Base-by-base conservation (phyloP, 2,113 vertebrate species). In the Emydura subglobosa region DNA sequence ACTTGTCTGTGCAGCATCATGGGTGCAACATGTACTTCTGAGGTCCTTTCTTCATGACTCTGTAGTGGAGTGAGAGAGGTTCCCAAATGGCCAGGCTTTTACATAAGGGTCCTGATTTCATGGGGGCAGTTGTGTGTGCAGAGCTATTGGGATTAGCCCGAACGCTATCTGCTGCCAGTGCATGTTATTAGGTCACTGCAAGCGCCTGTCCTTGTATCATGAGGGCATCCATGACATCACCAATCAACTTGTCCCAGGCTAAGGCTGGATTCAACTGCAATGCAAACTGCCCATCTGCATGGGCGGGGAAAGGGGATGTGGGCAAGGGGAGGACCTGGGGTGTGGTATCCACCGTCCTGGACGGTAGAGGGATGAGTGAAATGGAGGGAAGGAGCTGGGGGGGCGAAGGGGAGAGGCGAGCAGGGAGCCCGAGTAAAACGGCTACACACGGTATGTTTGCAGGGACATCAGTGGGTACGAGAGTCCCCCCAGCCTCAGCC, bases 381-480 rank as follows among this genome's bases (percentile, higher is more conserved):
- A 3, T 2, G 17, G 21, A 8, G 8, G 27, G 17, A 2, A 21
- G 1, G 39, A 13, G 51, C 3, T 22, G 2, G 6, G 6, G 16
- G 14, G 10, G 68, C 39, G 39, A 39, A 39, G 39, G 39, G 39
- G 39, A 39, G 39, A 39, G 42, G 42, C 25, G 27, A 42, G 14
- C 9, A 1, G 44, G 3, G 19, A 19, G 22, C 16, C 72, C 2
- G 22, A 27, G 10, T 31, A 59, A 59, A 59, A 12, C 10, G 13
- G 27, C 29, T 14, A 31, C 27, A 14, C 5, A 1, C 27, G 5
- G 57, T 27, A 27, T 59, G 11, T 59, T 31, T 59, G 27, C 57
- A 14, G 12, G 12, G 11, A 31, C 6, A 29, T 0, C 57, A 14
- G 5, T 31, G 59, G 27, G 29, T 59, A 31, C 2, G 1, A 29